Percentiles rank a stretch among this genome's conserved stretches.
These are phyloP conservation scores for Macrostomum lignano DNA, from an alignment of 1,140 invertebrate genomes.

Conservation along the genomic window DNA sequence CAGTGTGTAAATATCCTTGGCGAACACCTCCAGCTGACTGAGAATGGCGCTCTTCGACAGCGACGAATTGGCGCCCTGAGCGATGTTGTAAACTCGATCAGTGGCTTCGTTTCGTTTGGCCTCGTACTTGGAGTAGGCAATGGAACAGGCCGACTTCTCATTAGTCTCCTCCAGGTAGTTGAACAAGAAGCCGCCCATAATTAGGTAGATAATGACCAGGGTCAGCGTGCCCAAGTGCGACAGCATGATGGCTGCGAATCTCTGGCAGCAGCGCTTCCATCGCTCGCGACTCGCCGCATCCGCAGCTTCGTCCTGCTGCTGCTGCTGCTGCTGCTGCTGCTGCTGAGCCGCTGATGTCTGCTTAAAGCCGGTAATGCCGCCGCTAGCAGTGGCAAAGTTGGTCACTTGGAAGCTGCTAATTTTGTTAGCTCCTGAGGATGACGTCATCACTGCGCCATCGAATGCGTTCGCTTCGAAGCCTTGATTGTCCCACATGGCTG, in stretches of 20 bases:
- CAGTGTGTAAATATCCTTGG: conserved; percentile 9
- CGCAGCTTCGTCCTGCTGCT: no score
- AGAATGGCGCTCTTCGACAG: background rate
- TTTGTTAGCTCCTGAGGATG: no score
- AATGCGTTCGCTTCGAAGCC: no score
- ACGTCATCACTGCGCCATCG: no score
- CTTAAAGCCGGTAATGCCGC: no score
- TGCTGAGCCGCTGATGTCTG: no score
- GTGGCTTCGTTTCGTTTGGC: conserved; percentile 2
- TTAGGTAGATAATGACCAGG: conserved; percentile 56
- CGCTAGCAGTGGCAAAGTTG: no score
- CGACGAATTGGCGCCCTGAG: background rate
- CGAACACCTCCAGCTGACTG: background rate
- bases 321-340: no score
- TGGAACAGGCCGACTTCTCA: conserved; percentile 14
- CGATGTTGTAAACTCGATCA: background rate
- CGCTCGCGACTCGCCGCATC: no score
- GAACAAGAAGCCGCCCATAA: conserved; percentile 64
- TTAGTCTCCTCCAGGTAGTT: conserved; percentile 47
- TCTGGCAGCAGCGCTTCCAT: conserved; percentile 21
- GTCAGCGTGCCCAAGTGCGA: conserved; percentile 64
- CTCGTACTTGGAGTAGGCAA: background rate
- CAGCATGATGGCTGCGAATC: conserved; percentile 59
- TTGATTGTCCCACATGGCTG: no score
- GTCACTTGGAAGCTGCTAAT: no score